These are phyloP conservation scores for Solenodon paradoxus DNA, from an alignment of 2,113 vertebrate species.

Conservation along the genomic window DNA sequence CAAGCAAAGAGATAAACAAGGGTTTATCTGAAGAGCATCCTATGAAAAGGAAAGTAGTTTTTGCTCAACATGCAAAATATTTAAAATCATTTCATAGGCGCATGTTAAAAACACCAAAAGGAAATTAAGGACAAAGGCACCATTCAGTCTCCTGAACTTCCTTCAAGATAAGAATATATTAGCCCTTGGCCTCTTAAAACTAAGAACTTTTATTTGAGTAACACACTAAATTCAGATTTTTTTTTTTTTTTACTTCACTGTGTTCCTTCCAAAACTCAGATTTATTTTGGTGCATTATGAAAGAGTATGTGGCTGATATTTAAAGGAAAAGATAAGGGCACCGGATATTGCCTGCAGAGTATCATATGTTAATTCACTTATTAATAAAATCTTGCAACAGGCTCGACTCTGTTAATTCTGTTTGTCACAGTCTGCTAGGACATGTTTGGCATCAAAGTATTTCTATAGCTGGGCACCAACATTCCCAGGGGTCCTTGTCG, in stretches of 20 bases:
- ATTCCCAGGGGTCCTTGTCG: neutral
- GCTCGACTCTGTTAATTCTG: neutral
- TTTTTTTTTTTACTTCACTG: neutral
- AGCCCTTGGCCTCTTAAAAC: neutral
- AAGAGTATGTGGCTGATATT: constrained; percentile 23
- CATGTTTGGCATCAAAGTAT: neutral
- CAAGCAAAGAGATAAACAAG: neutral
- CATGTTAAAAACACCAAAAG: neutral
- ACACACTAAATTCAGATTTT: neutral
- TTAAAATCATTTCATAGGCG: neutral
- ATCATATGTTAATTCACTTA: constrained; percentile 19
- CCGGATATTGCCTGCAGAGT: constrained; percentile 17
- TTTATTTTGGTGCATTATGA: neutral
- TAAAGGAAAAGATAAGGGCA: constrained; percentile 50
- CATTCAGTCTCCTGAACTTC: neutral
- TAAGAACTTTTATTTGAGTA: neutral
- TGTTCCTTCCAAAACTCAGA: neutral
- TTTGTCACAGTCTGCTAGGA: neutral
- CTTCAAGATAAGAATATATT: neutral
- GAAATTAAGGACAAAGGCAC: neutral
- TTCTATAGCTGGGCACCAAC: neutral
- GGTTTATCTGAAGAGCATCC: neutral
- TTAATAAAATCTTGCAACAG: constrained; percentile 18
- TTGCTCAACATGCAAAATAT: neutral
- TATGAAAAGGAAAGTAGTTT: neutral